phyloP scores from a whole-genome alignment of 2,797 vertebrate species.

The Myoxocephalus aenaeus region DNA sequence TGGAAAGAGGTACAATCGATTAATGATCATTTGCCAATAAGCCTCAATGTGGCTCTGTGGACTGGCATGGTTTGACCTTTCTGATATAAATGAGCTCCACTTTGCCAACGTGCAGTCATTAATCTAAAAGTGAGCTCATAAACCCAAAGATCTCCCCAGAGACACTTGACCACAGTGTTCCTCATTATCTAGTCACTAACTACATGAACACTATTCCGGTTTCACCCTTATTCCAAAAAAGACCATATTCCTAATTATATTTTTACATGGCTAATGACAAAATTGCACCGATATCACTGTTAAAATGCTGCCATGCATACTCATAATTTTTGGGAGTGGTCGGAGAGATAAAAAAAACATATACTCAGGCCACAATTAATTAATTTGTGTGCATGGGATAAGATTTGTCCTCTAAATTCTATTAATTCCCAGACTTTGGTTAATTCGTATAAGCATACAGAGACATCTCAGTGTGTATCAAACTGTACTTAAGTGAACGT shows the following conservation, averaged over 20 bases:
- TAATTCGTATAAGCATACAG: too few species aligned
- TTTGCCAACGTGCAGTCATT: background rate
- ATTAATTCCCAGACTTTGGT: too few species aligned
- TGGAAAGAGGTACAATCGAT: background rate
- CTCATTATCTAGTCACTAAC: background rate
- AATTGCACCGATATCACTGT: background rate
- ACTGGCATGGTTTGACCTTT: constrained; percentile 4
- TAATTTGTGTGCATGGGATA: background rate
- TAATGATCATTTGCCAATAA: constrained; percentile 7
- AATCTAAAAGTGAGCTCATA: constrained; percentile 2
- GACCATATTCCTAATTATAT: background rate
- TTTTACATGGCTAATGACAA: background rate
- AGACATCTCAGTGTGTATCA: too few species aligned
- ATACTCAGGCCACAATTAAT: background rate
- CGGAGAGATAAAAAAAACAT: background rate
- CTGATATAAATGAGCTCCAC: background rate
- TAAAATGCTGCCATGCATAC: background rate
- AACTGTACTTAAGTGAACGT: too few species aligned
- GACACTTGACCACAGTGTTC: background rate
- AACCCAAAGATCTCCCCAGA: background rate
- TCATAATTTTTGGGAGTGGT: background rate
- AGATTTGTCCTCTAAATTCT: too few species aligned
- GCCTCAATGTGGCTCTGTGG: background rate
- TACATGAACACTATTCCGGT: background rate
- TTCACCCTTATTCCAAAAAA: background rate